A percentile compares a stretch with the other conserved stretches of the same genome.
Conservation (phyloP, 2,113 vertebrate species). For the Ophthalmolycus amberensis region DNA sequence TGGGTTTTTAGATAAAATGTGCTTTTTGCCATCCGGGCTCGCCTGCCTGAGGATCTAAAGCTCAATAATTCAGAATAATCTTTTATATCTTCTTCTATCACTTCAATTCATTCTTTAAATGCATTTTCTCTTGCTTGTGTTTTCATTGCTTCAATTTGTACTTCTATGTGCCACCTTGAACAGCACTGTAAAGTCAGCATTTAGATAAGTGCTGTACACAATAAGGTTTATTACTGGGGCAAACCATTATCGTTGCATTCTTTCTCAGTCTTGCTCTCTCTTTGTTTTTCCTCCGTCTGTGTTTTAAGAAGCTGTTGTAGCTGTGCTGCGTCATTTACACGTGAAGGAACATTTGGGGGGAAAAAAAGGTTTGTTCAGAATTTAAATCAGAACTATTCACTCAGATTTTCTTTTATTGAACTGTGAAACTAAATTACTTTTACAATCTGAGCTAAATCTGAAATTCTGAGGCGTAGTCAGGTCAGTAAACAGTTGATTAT, state of each 20-base stretch:
- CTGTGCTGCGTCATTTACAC: not conserved
- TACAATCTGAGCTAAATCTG: not conserved
- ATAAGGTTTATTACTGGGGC: conserved; percentile 9
- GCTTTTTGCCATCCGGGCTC: conserved; percentile 29
- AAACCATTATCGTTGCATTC: not conserved
- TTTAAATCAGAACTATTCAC: not conserved
- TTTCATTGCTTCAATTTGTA: conserved; percentile 55
- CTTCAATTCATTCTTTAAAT: conserved; percentile 48
- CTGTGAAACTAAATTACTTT: not conserved
- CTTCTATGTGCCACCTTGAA: conserved; percentile 24
- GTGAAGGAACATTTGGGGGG: not conserved
- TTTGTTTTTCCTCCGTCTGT: conserved; percentile 21
- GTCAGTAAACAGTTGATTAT: too few species aligned
- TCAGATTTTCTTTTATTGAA: not conserved
- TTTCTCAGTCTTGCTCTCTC: not conserved
- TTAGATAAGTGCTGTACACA: conserved; percentile 25
- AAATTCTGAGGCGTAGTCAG: not conserved
- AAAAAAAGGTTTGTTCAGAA: not conserved
- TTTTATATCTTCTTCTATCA: conserved; percentile 49
- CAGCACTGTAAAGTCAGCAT: conserved; percentile 25
- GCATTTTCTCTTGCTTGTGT: conserved; percentile 35
- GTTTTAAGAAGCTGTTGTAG: not conserved
- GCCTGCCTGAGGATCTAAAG: conserved; percentile 14
- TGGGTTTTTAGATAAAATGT: conserved; percentile 48
- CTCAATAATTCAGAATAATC: conserved; percentile 52